These are phyloP conservation scores for Bombyx huttoni DNA, from an alignment of 2,888 invertebrate genomes.

Conservation along the genomic window DNA sequence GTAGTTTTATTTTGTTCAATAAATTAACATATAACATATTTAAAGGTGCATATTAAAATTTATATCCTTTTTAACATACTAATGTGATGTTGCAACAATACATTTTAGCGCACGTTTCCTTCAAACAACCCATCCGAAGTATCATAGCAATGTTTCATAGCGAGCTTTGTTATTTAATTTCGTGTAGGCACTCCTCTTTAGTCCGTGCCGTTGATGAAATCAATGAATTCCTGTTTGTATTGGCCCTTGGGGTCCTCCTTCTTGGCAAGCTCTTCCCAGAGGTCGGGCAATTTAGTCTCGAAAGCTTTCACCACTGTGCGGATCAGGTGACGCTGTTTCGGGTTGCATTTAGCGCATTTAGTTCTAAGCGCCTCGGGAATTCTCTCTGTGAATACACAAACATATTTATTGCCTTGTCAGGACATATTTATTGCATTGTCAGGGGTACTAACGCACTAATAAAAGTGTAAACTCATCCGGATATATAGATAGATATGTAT, in stretches of 20 bases:
- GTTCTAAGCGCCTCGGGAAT: slow-evolving; percentile 49
- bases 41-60: too few relatives aligned
- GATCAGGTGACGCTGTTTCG: slow-evolving; percentile 72
- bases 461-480: too few relatives aligned
- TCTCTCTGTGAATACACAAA: slow-evolving; percentile 22
- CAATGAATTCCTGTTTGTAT: slow-evolving; percentile 73
- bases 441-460: too few relatives aligned
- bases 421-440: too few relatives aligned
- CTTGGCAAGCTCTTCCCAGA: slow-evolving; percentile 75
- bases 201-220: slow-evolving; percentile 33
- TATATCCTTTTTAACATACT: slow-evolving; percentile 4
- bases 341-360: slow-evolving; percentile 76
- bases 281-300: slow-evolving; percentile 73
- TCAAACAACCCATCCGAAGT: not conserved
- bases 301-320: slow-evolving; percentile 75
- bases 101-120: not conserved
- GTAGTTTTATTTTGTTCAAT: too few relatives aligned
- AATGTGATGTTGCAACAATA: slow-evolving; percentile 11
- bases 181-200: slow-evolving; percentile 14
- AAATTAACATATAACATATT: too few relatives aligned
- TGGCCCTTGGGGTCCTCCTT: slow-evolving; percentile 78
- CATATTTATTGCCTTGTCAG: not conserved
- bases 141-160: not conserved
- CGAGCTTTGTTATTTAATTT: not conserved
- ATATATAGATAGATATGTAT: too few relatives aligned